Evolutionary conservation across 92 coral and sea anemone genomes (phyloP).

Genomic region (Umimayanthus chanpuru): DNA sequence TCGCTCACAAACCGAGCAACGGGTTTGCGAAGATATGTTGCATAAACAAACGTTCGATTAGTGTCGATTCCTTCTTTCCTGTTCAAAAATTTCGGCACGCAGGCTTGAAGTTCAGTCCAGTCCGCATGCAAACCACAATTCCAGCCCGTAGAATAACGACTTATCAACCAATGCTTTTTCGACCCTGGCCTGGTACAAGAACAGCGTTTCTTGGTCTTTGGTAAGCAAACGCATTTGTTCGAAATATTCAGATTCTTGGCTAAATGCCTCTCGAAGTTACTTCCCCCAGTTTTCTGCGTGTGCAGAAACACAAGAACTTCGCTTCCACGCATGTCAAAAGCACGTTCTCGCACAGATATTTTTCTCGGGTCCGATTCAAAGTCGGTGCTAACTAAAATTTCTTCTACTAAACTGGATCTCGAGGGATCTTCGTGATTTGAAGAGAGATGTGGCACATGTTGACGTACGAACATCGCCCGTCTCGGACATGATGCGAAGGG

Average conservation of each 20-base stretch:
- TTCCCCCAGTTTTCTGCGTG: slow-evolving; percentile 97
- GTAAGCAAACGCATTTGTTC: slow-evolving; percentile 67
- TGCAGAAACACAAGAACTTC: slow-evolving; percentile 91
- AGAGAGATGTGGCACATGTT: background rate
- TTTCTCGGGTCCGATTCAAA: background rate
- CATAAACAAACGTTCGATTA: slow-evolving; percentile 70
- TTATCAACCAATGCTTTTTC: slow-evolving; percentile 80
- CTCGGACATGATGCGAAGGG: slow-evolving; percentile 39
- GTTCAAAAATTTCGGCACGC: slow-evolving; percentile 75
- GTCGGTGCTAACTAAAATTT: background rate
- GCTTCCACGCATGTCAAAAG: slow-evolving; percentile 58
- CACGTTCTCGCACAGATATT: slow-evolving; percentile 37
- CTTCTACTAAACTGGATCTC: slow-evolving; percentile 1
- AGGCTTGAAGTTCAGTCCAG: slow-evolving; percentile 83
- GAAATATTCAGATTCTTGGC: slow-evolving; percentile 69
- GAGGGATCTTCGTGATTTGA: slow-evolving; percentile 22
- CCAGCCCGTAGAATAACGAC: slow-evolving; percentile 95
- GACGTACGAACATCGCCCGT: background rate
- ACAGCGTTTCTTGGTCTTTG: slow-evolving; percentile 54
- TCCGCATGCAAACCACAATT: slow-evolving; percentile 95
- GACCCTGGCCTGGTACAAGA: slow-evolving; percentile 82
- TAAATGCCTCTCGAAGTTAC: slow-evolving; percentile 88
- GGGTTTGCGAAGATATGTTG: slow-evolving; percentile 88
- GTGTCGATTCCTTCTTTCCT: slow-evolving; percentile 57
- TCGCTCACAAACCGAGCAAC: slow-evolving; percentile 87